These are phyloP conservation scores for Mesembrinibis cayennensis DNA, from an alignment of 2,113 vertebrate species.

Conservation along the genomic window DNA sequence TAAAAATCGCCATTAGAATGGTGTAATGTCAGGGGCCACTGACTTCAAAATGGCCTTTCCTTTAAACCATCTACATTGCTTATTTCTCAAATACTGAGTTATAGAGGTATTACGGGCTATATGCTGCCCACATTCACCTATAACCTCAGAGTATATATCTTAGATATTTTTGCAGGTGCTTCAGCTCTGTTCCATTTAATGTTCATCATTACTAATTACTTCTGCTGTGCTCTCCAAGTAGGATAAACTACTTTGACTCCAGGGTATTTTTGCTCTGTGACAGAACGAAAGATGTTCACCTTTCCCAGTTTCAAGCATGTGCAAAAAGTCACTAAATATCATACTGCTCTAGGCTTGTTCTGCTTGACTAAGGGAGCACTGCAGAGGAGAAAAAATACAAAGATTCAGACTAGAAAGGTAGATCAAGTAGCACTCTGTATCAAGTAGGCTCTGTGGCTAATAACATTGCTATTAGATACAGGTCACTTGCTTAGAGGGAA, in stretches of 20 bases:
- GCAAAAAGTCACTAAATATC: background rate
- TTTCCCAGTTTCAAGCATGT: background rate
- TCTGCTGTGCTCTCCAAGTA: background rate
- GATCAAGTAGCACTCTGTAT: background rate
- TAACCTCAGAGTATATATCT: background rate
- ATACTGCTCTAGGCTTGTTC: background rate
- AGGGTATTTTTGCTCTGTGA: background rate
- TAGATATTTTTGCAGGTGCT: background rate
- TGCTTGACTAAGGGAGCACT: background rate
- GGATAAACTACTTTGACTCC: background rate
- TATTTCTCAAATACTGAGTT: background rate
- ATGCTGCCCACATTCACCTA: background rate
- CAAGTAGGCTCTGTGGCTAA: background rate
- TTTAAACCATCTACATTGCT: background rate
- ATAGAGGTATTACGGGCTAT: background rate
- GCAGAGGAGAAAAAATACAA: background rate
- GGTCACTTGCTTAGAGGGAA: slow-evolving; percentile 3
- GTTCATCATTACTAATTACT: background rate
- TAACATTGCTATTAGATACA: background rate
- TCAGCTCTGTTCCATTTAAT: background rate
- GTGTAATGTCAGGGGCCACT: background rate
- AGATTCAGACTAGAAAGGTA: background rate
- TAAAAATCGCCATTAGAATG: background rate
- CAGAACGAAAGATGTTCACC: background rate
- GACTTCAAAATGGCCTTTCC: background rate